phyloP scores from a whole-genome alignment of 2,888 invertebrate genomes.

The Belgica antarctica region DNA sequence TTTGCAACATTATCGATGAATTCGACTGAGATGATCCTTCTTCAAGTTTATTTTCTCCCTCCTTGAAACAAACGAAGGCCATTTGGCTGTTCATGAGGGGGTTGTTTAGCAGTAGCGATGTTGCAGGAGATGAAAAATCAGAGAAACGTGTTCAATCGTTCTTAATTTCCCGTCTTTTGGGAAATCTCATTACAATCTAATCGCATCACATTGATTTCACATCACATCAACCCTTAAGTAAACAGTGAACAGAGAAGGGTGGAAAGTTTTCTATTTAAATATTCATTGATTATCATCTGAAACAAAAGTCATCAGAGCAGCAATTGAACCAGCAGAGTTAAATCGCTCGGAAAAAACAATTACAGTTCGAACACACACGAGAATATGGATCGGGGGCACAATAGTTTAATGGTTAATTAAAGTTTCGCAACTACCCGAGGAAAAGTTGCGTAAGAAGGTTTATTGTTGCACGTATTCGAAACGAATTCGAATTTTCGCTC shows the following conservation, averaged over 20 bases:
- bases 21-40: conserved; percentile 9
- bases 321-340: background rate
- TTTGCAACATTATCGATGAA: conserved; percentile 21
- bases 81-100: conserved; percentile 4
- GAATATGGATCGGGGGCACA: background rate
- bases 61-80: conserved; percentile 8
- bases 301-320: background rate
- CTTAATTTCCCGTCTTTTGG: conserved; percentile 44
- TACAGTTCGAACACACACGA: background rate
- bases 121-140: conserved; percentile 39
- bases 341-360: conserved; percentile 21
- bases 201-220: conserved; percentile 35
- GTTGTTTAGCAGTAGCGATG: too few relatives aligned
- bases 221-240: conserved; percentile 41
- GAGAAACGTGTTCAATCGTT: conserved; percentile 43
- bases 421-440: too few relatives aligned
- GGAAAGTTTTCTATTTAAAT: background rate
- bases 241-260: background rate
- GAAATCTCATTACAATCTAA: conserved; percentile 44
- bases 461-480: conserved; percentile 3
- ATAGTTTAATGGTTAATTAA: conserved; percentile 14
- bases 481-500: background rate
- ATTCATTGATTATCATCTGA: conserved; percentile 20
- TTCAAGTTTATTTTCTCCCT: background rate
- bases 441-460: background rate